Base-by-base conservation (phyloP, 2,888 invertebrate genomes). In the Girardia tigrina region DNA sequence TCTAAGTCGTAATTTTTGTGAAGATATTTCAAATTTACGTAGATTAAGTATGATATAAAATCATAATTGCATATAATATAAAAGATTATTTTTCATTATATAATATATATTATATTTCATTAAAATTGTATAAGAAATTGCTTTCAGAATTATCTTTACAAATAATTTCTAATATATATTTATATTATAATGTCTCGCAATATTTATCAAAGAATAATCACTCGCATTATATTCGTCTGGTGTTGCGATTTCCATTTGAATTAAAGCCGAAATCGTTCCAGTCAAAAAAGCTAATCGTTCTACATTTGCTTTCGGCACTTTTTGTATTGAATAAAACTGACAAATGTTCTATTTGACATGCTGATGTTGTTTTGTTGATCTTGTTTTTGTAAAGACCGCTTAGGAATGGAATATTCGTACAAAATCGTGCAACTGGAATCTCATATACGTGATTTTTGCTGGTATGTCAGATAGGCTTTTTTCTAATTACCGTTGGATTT, bases 231-330 rank as follows among this genome's bases (percentile, higher is more conserved):
- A 12, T 56, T 56, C 23, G 4, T 56, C 56, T n/a, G n/a, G 23
- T 56, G 56, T 56, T 23, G 56, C 56, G 23, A 56, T 56, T 56
- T 56, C 56, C 56, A 56, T 12, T 56, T 56, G 8, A 56, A 56
- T 56, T 4, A n/a, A 56, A 56, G 56, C 56, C n/a, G 56, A 56
- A 56, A 56, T 4, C n/a, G 56, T 56, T 56, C 36, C n/a, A 56
- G 56, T 56, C n/a, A 56, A 56, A 56, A 56, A 56, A 56, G n/a
- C 56, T 56, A 56, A 56, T 56, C 56, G 56, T n/a, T 56, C 56
- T 56, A 12, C 56, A 56, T 56, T 56, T 56, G 56, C 56, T 56
- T 20, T 56, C 56, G 56, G 56, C 56, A 56, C 56, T 56, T 56
- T 56, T 56, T 16, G 4, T 56, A 56, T n/a, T 56, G n/a, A 56